A percentile compares a stretch with the other conserved stretches of the same genome.
Conservation (phyloP, 2,113 vertebrate genomes). For the Xenopus tropicalis region UCB_Xtro_10.0 CM004445.2:114988001-114988500, state of each 20-base stretch:
- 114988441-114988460: constrained; percentile 8
- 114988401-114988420: constrained; percentile 12
- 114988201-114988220: too few relatives aligned
- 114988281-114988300: not conserved
- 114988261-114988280: not conserved
- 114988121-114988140: too few relatives aligned
- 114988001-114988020: too few relatives aligned
- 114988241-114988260: not conserved
- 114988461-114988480: not conserved
- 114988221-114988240: not conserved
- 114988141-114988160: too few relatives aligned
- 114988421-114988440: constrained; percentile 28
- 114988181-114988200: too few relatives aligned
- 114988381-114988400: constrained; percentile 14
- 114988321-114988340: constrained; percentile 19
- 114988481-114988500: not conserved
- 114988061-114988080: too few relatives aligned
- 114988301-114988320: not conserved
- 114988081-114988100: too few relatives aligned
- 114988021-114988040: too few relatives aligned
- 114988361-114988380: constrained; percentile 24
- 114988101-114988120: too few relatives aligned
- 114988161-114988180: too few relatives aligned
- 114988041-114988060: too few relatives aligned
- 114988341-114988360: constrained; percentile 18